phyloP scores from a whole-genome alignment of 2,113 vertebrate genomes.

The Willisornis vidua region DNA sequence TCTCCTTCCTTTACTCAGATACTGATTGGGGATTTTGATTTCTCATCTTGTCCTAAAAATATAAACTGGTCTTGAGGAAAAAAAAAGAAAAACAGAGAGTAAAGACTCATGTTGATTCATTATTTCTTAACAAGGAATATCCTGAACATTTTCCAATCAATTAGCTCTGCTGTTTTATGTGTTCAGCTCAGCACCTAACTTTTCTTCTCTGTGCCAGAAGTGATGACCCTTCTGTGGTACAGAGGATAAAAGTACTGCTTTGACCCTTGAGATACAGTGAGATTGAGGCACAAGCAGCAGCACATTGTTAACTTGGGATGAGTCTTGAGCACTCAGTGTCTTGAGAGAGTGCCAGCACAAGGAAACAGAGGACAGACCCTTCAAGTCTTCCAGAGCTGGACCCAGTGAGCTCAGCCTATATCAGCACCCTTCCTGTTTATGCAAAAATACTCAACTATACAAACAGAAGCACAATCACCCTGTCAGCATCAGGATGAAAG shows the following conservation, averaged over 20 bases:
- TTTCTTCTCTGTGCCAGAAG: not conserved
- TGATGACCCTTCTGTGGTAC: not conserved
- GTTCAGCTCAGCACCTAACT: not conserved
- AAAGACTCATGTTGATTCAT: not conserved
- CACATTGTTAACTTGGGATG: not conserved
- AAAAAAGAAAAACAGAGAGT: not conserved
- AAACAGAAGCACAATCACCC: not conserved
- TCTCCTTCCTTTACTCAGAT: not conserved
- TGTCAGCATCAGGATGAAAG: not conserved
- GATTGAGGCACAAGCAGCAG: accelerated
- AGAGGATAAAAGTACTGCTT: not conserved
- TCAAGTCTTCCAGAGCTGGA: not conserved
- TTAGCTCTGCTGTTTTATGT: not conserved
- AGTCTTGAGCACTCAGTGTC: not conserved
- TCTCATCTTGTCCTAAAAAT: not conserved
- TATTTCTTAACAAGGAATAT: not conserved
- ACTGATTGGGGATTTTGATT: not conserved
- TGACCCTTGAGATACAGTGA: not conserved
- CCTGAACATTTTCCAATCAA: not conserved
- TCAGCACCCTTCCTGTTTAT: not conserved
- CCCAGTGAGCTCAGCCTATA: not conserved
- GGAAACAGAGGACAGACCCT: not conserved
- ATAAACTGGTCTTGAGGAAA: not conserved
- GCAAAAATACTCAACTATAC: not conserved
- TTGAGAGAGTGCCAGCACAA: accelerated